Evolutionary conservation across 2,797 vertebrate species (phyloP).

Genomic region (Enteromius thamalakanensis): DNA sequence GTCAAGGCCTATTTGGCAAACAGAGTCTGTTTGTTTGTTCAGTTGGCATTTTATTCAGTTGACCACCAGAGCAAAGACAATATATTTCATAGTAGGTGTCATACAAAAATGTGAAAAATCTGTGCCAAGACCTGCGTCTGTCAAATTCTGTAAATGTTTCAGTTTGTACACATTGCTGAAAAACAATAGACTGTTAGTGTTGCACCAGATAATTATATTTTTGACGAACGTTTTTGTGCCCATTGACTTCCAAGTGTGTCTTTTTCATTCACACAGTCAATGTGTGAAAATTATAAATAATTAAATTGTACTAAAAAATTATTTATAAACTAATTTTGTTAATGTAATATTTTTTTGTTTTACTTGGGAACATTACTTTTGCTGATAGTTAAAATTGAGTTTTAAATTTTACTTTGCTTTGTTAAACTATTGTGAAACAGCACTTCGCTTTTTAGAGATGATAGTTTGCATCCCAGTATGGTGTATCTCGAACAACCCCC

Average conservation of each 20-base stretch:
- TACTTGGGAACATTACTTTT: background rate
- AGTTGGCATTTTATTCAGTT: constrained; percentile 1
- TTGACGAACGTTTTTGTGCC: background rate
- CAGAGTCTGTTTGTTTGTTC: background rate
- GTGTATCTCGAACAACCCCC: background rate
- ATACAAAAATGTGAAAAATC: background rate
- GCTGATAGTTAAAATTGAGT: background rate
- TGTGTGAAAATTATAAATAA: background rate
- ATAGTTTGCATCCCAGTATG: background rate
- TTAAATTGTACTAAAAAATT: background rate
- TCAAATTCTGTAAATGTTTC: background rate
- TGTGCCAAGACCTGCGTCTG: background rate
- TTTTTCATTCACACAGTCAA: background rate
- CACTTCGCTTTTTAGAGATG: background rate
- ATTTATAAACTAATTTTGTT: background rate
- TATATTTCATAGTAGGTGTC: background rate
- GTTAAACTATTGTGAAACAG: background rate
- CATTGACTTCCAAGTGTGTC: background rate
- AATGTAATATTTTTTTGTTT: background rate
- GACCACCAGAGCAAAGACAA: background rate
- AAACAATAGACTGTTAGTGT: constrained; percentile 20
- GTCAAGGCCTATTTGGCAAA: constrained; percentile 9
- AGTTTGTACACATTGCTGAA: background rate
- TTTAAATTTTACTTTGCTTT: background rate
- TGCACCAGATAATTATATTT: background rate